Percentiles rank a stretch among this genome's conserved stretches.
Conservation (phyloP, 2,797 vertebrate species). For the Acanthis flammea region DNA sequence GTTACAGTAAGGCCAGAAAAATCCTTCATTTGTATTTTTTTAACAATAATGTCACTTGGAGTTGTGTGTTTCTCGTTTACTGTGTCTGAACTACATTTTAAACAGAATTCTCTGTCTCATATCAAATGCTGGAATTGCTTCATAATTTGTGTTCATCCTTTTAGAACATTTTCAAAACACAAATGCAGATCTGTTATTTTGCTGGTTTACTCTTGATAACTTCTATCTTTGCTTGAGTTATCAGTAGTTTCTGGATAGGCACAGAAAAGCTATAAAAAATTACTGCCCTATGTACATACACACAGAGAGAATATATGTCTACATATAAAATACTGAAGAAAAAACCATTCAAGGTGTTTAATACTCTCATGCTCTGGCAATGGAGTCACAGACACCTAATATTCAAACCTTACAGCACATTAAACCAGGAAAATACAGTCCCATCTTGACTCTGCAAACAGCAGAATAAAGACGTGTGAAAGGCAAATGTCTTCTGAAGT, state of each 20-base stretch:
- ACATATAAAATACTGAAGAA: not conserved
- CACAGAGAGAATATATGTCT: not conserved
- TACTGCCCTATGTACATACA: not conserved
- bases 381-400: not conserved
- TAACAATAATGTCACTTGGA: not conserved
- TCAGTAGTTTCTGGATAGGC: not conserved
- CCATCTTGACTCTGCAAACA: not conserved
- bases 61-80: rapidly evolving
- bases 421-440: not conserved
- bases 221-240: not conserved
- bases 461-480: not conserved
- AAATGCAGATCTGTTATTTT: not conserved
- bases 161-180: not conserved
- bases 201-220: not conserved
- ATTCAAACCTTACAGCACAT: not conserved
- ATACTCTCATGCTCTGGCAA: not conserved
- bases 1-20: not conserved
- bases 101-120: not conserved
- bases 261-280: not conserved
- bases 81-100: not conserved
- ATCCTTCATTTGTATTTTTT: not conserved
- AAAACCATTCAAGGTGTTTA: rapidly evolving
- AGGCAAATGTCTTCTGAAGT: not conserved
- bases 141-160: not conserved
- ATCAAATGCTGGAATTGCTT: not conserved